Evolutionary conservation across 2,113 vertebrate species (phyloP), one percentile per base, ranked within the genome.

Genomic region (Actenoides lindsayi): DNA sequence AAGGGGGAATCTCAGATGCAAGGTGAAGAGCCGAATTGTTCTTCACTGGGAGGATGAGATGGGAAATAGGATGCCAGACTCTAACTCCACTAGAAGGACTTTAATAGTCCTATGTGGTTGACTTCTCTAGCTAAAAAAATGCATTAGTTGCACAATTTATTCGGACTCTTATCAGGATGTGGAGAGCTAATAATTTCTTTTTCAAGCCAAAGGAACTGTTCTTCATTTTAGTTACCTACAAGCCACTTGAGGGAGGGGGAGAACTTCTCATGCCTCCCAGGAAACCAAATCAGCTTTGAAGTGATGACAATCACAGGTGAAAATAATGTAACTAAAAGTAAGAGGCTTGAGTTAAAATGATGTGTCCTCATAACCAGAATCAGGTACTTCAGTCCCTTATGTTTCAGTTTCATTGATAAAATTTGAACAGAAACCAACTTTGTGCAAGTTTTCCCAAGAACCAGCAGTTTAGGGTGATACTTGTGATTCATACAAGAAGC

Each of bases 401-500:
- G 2, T 31, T 91, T 70, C 59, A 39, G 4, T 48, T 76, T 83
- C 33, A 39, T 51, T 64, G 11, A 54, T n/a, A 12, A 68, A 41
- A 83, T 37, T 70, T 67, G 15, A 59, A 50, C 10, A 46, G 18
- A 94, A 90, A 19, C 11, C 6, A 62, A 7, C 18, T 85, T 76
- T 69, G 4, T n/a, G 13, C 21, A 35, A 20, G 9, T 69, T 87
- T 89, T 69, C 14, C 30, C 6, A 35, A 54, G 10, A 76, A 20
- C 7, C 33, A 57, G 9, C 5, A 60, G 10, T 70, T 81, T 21
- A 33, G 27, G 31, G 46, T 70, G 25, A 21, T 57, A 23, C 13
- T 71, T 1, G 0, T 25, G 14, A 24, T 67, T 91, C 39, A 3
- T 48, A 31, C 10, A 48, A 48, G n/a, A 50, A 63, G 2, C 1